phyloP scores from a whole-genome alignment of 2,797 vertebrate species.

The Gymnothorax javanicus region DNA sequence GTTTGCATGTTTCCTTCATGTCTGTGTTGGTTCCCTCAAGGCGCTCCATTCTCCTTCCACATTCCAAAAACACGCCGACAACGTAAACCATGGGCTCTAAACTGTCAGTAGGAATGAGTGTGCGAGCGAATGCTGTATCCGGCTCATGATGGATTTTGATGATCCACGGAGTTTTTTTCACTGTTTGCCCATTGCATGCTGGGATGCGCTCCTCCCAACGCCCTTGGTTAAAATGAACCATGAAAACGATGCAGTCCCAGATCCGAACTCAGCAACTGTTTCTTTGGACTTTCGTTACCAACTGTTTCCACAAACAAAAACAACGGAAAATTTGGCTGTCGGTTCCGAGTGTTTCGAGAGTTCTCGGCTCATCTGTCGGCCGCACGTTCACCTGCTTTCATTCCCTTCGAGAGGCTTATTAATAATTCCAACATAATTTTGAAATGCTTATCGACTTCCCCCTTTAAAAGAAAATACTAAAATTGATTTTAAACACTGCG shows the following conservation, averaged over 20 bases:
- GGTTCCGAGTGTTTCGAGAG: background rate
- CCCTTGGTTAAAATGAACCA: background rate
- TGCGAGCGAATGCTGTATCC: too few relatives aligned
- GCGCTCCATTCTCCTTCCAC: too few relatives aligned
- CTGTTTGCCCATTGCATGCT: background rate
- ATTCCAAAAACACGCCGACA: too few relatives aligned
- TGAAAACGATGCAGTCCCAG: background rate
- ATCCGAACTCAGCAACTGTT: background rate
- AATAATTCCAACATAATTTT: conserved; percentile 4
- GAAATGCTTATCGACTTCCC: background rate
- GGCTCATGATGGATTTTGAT: too few relatives aligned
- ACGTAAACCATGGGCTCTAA: too few relatives aligned
- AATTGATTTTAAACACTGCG: background rate
- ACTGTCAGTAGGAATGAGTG: too few relatives aligned
- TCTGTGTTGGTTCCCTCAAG: too few relatives aligned
- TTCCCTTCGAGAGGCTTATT: background rate
- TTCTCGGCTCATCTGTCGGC: background rate
- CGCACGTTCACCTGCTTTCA: background rate
- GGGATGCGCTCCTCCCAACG: background rate
- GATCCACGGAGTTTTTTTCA: too few relatives aligned
- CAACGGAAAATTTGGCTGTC: background rate
- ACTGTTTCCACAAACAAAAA: background rate
- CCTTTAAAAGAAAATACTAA: background rate
- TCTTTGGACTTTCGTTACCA: background rate
- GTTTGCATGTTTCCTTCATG: too few relatives aligned